A percentile compares a stretch with the other conserved stretches of the same genome.
These are phyloP conservation scores for Sisyra terminalis DNA, from an alignment of 2,888 invertebrate species.

Conservation along the genomic window DNA sequence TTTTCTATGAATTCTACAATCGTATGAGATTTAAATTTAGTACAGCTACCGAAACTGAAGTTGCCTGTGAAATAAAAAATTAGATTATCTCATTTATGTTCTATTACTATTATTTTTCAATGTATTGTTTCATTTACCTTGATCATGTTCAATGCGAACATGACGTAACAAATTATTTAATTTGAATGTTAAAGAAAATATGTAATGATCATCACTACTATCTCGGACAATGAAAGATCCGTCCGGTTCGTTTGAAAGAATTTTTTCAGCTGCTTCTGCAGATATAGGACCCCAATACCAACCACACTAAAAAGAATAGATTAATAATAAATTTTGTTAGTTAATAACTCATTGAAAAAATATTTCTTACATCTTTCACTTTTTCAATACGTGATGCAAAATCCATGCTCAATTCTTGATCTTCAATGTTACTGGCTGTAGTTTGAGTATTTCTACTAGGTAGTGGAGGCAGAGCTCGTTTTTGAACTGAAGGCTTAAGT, in stretches of 20 bases:
- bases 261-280: slow-evolving; percentile 80
- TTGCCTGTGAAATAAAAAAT: slow-evolving; percentile 47
- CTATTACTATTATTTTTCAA: too few species aligned
- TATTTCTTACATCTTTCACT: slow-evolving; percentile 88
- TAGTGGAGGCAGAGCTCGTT: slow-evolving; percentile 49
- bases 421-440: slow-evolving; percentile 15
- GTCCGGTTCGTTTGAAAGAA: slow-evolving; percentile 80
- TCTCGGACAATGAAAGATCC: slow-evolving; percentile 89
- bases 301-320: slow-evolving; percentile 50
- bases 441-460: slow-evolving; percentile 24
- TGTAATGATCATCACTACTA: slow-evolving; percentile 88
- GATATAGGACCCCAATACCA: slow-evolving; percentile 95
- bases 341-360: too few species aligned
- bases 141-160: slow-evolving; percentile 88
- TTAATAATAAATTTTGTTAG: too few species aligned
- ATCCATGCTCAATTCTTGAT: slow-evolving; percentile 42
- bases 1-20: slow-evolving; percentile 93
- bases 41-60: slow-evolving; percentile 88
- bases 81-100: too few species aligned
- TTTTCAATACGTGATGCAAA: slow-evolving; percentile 84
- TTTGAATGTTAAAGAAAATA: slow-evolving; percentile 86
- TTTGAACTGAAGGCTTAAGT: slow-evolving; percentile 37
- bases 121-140: slow-evolving; percentile 41
- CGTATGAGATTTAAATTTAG: slow-evolving; percentile 86
- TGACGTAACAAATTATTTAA: slow-evolving; percentile 78